Percentiles rank a stretch among this genome's conserved stretches.
These are phyloP conservation scores for Cherax destructor DNA, from an alignment of 1,140 invertebrate species.

Conservation along the genomic window DNA sequence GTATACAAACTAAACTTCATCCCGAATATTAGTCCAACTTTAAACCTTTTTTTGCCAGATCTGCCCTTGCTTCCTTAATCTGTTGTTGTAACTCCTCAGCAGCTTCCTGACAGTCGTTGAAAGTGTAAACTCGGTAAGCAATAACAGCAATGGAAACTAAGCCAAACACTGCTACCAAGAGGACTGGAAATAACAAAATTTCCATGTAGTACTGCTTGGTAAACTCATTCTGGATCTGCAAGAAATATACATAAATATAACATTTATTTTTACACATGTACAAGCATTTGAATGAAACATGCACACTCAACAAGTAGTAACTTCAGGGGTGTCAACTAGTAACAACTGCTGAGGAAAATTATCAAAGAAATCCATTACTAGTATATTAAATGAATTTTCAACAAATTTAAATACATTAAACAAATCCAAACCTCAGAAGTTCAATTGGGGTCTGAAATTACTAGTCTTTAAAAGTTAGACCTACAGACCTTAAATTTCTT, in stretches of 20 bases:
- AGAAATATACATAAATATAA: background rate
- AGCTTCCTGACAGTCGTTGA: conserved; percentile 90
- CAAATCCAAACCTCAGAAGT: too few relatives aligned
- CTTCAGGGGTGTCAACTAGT: too few relatives aligned
- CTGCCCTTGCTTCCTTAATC: conserved; percentile 84
- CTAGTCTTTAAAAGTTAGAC: too few relatives aligned
- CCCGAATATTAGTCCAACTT: conserved; percentile 75
- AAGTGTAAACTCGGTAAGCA: conserved; percentile 87
- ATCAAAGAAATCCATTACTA: too few relatives aligned
- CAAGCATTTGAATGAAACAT: too few relatives aligned
- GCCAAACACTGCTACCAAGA: conserved; percentile 83
- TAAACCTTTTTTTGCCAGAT: conserved; percentile 83
- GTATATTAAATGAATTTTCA: too few relatives aligned
- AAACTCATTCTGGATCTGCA: conserved; percentile 78
- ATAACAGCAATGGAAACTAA: conserved; percentile 82
- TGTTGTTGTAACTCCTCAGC: conserved; percentile 86
- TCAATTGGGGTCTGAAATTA: too few relatives aligned
- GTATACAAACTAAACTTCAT: background rate
- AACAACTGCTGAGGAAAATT: too few relatives aligned
- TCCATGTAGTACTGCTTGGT: conserved; percentile 79
- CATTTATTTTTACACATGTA: too few relatives aligned
- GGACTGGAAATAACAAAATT: conserved; percentile 81
- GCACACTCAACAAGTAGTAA: too few relatives aligned
- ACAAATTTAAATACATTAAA: too few relatives aligned
- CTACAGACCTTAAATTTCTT: too few relatives aligned